Base-by-base conservation (phyloP, 2,113 vertebrate species). In the Sylvicapra grimmia region DNA sequence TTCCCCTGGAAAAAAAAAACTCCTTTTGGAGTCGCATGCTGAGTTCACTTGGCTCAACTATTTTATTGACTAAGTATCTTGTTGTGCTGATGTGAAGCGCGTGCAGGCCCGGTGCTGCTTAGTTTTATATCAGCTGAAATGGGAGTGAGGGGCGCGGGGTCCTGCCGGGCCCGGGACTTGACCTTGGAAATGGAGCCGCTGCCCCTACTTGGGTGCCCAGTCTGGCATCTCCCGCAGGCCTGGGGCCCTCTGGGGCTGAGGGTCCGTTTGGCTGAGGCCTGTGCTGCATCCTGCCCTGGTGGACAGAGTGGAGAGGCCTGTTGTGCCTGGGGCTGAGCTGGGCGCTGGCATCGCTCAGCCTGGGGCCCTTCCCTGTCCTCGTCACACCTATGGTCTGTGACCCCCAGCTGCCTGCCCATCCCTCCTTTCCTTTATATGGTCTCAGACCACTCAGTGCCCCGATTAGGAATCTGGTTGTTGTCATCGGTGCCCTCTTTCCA, bases 1-100 rank as follows among this genome's bases (percentile, higher is more conserved):
- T 99, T 99, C 99, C 99, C 98, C 99, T 98, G 99, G 98, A 99
- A 98, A 99, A 97, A 53, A 98, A 97, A 98, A 98, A 98, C 98
- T 99, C 99, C 99, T 99, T 98, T 94, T 98, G 99, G 99, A 99
- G 99, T 99, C 98, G 98, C 99, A 98, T 98, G 99, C 99, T 98
- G 99, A 94, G 99, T 99, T 99, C 99, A 98, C 99, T 99, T 99
- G 99, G 99, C 98, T 98, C 98, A 99, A 99, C 98, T 99, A 97
- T 99, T 99, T 99, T 99, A 99, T 99, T 99, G 99, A 99, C 99
- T 99, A 99, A 99, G 99, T 99, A 99, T 99, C 99, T 99, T 98
- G 98, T 99, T 98, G 98, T 99, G 98, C 98, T 99, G 98, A 98
- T 99, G 99, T 99, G 99, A 98, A 98, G 98, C 98, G 98, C 98